A percentile compares a stretch with the other conserved stretches of the same genome.
phyloP scores from a whole-genome alignment of 2,888 invertebrate species.

The Brachyopa scutellaris region DNA sequence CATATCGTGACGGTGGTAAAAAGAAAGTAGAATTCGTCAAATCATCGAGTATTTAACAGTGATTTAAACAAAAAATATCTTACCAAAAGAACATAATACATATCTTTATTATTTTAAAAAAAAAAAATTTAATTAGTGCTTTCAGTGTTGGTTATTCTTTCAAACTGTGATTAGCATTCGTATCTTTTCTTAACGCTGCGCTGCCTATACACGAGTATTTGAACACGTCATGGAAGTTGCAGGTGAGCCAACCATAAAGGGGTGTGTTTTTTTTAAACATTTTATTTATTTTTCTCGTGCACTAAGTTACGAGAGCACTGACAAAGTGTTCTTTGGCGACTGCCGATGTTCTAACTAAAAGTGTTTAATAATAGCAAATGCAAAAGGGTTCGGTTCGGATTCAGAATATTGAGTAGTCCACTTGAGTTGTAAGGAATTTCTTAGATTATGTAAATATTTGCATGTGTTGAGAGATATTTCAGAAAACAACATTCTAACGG shows the following conservation, averaged over 20 bases:
- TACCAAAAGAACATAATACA: background rate
- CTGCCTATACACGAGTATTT: too few relatives aligned
- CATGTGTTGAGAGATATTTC: too few relatives aligned
- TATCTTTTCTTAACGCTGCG: too few relatives aligned
- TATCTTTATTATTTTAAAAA: background rate
- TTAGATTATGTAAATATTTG: too few relatives aligned
- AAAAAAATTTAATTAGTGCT: background rate
- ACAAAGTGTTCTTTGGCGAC: conserved; percentile 3
- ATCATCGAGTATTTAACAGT: conserved; percentile 38
- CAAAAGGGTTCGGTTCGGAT: background rate
- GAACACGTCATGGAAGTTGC: conserved; percentile 61
- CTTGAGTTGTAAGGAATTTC: too few relatives aligned
- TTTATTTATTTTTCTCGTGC: conserved; percentile 15
- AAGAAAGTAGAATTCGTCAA: conserved; percentile 42
- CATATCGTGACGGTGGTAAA: conserved; percentile 47
- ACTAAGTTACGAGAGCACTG: background rate
- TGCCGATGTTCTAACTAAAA: too few relatives aligned
- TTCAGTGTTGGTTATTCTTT: background rate
- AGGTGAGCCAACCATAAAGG: conserved; percentile 37
- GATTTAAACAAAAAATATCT: background rate
- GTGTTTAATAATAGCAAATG: too few relatives aligned
- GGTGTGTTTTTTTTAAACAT: background rate
- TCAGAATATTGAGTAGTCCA: background rate
- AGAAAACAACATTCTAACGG: too few relatives aligned
- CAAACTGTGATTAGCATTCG: background rate